These are phyloP conservation scores for Aptenodytes forsteri DNA, from an alignment of 2,113 vertebrate species.

Conservation along the genomic window DNA sequence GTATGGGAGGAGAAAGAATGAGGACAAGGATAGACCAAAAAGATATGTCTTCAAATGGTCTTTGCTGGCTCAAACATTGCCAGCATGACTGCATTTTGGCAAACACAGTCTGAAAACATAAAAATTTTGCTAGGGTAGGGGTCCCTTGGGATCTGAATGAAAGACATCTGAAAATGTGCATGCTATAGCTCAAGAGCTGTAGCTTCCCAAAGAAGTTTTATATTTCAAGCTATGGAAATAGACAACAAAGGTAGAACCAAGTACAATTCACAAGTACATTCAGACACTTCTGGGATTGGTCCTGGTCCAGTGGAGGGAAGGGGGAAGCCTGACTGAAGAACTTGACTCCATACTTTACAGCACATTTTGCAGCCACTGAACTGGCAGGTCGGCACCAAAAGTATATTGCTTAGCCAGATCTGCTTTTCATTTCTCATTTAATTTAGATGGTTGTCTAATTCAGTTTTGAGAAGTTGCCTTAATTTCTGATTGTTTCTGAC, in stretches of 20 bases:
- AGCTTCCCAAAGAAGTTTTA: background rate
- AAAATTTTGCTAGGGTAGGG: background rate
- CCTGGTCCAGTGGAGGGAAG: background rate
- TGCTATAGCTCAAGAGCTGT: background rate
- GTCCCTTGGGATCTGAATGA: background rate
- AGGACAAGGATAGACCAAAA: background rate
- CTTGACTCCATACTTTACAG: background rate
- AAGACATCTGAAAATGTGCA: background rate
- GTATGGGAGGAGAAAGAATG: background rate
- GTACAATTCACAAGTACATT: background rate
- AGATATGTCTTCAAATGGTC: background rate
- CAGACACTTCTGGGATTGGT: background rate
- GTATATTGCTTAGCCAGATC: background rate
- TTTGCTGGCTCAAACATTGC: background rate
- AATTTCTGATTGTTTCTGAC: background rate
- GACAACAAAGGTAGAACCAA: background rate
- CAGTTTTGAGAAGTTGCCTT: background rate
- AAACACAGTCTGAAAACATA: background rate
- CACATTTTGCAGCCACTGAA: background rate
- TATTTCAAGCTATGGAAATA: background rate
- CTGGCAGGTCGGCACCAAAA: background rate
- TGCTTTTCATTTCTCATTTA: background rate
- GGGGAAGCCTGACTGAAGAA: background rate
- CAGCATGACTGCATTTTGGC: background rate
- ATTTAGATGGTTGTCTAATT: background rate